phyloP scores from a whole-genome alignment of 2,113 vertebrate genomes.

The Gymnogyps californianus region DNA sequence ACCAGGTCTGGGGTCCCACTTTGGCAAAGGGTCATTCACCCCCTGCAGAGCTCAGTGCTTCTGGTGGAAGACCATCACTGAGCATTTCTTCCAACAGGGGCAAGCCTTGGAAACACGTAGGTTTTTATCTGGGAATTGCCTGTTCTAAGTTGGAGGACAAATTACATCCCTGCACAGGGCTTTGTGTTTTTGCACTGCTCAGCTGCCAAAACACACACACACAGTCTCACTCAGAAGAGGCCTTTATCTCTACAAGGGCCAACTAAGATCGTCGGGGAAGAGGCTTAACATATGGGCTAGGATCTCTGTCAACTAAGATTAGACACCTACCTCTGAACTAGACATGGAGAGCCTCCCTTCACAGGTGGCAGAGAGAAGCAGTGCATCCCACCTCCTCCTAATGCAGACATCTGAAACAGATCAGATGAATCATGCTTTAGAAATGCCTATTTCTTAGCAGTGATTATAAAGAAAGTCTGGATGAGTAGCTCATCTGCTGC shows the following conservation, averaged over 20 bases:
- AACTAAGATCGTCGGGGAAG: background rate
- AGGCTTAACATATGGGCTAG: background rate
- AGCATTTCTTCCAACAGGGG: background rate
- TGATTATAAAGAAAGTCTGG: background rate
- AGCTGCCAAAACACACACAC: background rate
- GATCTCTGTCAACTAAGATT: background rate
- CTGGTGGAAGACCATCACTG: background rate
- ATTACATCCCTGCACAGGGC: background rate
- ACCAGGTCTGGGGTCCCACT: background rate
- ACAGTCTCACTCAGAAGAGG: background rate
- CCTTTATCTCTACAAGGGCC: background rate
- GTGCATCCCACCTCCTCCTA: background rate
- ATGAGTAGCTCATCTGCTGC: background rate
- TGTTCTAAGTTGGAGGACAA: background rate
- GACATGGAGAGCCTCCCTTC: background rate
- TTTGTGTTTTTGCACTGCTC: background rate
- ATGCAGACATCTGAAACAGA: background rate
- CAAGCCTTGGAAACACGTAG: background rate
- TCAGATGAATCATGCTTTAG: background rate
- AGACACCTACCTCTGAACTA: background rate
- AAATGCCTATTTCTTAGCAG: background rate
- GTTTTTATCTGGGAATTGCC: background rate
- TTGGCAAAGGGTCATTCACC: background rate
- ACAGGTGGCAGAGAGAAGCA: background rate
- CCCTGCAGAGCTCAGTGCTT: background rate